Evolutionary conservation across 2,797 vertebrate genomes (phyloP), one percentile per base, ranked within the genome.

Genomic region (Typhlichthys eigenmanni): DNA sequence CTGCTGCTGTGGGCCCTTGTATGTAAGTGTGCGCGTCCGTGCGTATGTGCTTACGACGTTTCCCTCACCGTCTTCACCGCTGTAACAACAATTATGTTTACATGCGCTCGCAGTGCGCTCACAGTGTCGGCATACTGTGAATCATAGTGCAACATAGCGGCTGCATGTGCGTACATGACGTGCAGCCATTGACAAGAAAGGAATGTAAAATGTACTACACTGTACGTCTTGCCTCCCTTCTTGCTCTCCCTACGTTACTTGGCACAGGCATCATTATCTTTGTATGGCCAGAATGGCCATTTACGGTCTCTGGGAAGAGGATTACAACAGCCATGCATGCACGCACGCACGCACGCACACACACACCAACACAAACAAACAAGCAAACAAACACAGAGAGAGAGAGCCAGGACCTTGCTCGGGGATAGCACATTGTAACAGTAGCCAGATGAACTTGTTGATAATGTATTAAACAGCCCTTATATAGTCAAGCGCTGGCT

Each of bases 371-470:
- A 52, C 14, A 73, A 70, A 43, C 48, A 14, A 72, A 76, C 58
- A 56, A 13, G 10, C 17, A n/a, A 24, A 10, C 46, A 48, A 47
- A 48, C 19, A 48, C 7, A 50, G 19, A n/a, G 59, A 43, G 58
- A 29, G 57, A 14, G 57, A 47, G 46, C 24, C 46, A 34, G 47
- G 34, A 47, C 47, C 13, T 34, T 24, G 24, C 29, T 59, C 60
- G 8, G 70, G 61, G 62, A 75, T 79, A 82, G 82, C 78, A 71
- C 69, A 34, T 56, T 62, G 68, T 76, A 84, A 85, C 80, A 60
- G 66, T 58, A 24, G 75, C 73, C 81, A 84, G 71, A 84, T 83
- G 72, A 82, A 75, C 67, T 71, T 75, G 69, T 78, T 85, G 69
- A 83, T 79, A 55, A 73, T 73, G 60, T 51, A 58, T 56, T 74